A percentile compares a stretch with the other conserved stretches of the same genome.
Conservation (phyloP, 2,797 vertebrate genomes). For the Lagocephalus sceleratus region DNA sequence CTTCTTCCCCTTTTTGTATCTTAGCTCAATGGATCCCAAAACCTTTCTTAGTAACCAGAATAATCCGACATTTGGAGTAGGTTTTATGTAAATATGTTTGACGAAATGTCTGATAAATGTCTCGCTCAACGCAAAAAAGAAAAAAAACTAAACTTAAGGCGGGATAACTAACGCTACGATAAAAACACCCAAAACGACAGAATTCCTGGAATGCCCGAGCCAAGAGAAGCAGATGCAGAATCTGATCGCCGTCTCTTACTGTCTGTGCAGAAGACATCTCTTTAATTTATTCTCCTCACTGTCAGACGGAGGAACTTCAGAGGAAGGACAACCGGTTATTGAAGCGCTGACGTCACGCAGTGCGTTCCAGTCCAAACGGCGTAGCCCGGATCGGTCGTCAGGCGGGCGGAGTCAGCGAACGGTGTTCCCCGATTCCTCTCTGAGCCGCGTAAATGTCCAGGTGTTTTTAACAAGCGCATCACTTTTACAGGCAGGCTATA, state of each 20-base stretch:
- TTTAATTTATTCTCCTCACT: background rate
- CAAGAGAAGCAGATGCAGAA: background rate
- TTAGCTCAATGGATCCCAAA: background rate
- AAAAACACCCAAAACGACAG: background rate
- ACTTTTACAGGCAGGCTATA: background rate
- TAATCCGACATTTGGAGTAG: background rate
- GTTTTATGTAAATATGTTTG: background rate
- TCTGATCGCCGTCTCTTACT: slow-evolving; percentile 42
- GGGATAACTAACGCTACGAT: background rate
- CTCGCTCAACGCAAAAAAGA: background rate
- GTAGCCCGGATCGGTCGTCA: background rate
- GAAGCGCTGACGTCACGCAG: slow-evolving; percentile 2
- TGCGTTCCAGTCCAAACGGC: rapidly evolving
- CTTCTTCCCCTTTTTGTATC: background rate
- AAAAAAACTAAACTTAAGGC: background rate
- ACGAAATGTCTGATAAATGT: background rate
- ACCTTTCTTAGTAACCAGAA: background rate
- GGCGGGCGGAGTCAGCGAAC: background rate
- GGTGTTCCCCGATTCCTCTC: rapidly evolving
- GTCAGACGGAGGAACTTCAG: background rate
- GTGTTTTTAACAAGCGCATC: background rate
- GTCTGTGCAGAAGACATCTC: slow-evolving; percentile 60
- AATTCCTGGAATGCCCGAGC: background rate
- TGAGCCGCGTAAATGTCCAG: background rate
- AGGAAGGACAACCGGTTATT: background rate